Base-by-base conservation (phyloP, 2,888 invertebrate genomes). In the Dryadula phaetusa region DNA sequence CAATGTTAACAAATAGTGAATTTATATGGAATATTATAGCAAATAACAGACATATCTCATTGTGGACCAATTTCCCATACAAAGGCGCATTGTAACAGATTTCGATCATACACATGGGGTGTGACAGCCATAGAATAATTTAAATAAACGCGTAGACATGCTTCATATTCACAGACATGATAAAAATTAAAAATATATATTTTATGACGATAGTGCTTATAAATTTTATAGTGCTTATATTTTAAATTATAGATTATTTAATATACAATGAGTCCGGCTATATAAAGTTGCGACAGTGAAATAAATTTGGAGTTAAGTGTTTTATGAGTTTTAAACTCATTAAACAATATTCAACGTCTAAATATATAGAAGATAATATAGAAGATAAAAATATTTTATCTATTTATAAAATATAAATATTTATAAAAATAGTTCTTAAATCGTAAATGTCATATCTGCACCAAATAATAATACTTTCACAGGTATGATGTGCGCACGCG, bases 1-100 rank as follows among this genome's bases (percentile, higher is more conserved):
- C 25, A 44, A 60, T 28, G 16, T 60, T 44, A 25, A 60, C 42
- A 44, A 44, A 42, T 28, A 28, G 60, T 60, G 44, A 60, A 40
- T 62, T 47, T 47, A 25, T 62, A 49, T 52, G 18, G 40, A 66
- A 62, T 62, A 62, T 67, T 56, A 66, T 56, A 49, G 56, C 53
- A 66, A 58, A 53, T 28, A 65, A 22, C 53, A 46, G 42, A 34
- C 52, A 34, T 60, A 58, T 52, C 47, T 60, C 16, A 54, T n/a
- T 64, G 49, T 63, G 63, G 49, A 20, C 44, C 40, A 69, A 67
- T 76, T 82, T 82, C 81, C 76, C 82, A 82, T 78, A 76, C 77
- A 76, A 75, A 75, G 75, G 75, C 75, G 76, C 71, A 77, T 77
- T 78, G 76, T 75, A 71, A 76, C 74, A 76, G 76, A 79, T 78